Conservation (phyloP, 1,140 invertebrate species). For the Lepeophtheirus salmonis region DNA sequence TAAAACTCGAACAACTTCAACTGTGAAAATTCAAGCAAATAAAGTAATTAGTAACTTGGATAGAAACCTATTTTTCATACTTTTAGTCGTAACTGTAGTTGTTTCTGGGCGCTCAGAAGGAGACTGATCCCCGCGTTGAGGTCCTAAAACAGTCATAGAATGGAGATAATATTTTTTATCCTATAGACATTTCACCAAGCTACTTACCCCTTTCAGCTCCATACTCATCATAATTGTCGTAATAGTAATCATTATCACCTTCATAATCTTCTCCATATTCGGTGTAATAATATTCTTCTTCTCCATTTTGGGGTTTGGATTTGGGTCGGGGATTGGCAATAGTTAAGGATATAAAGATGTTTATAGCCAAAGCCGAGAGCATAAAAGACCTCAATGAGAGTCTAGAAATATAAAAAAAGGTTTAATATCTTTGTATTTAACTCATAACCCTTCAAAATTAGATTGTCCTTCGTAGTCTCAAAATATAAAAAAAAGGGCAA, state of each 20-base stretch:
- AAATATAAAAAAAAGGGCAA: not conserved
- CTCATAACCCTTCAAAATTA: too few relatives aligned
- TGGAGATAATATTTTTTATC: too few relatives aligned
- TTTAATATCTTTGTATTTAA: too few relatives aligned
- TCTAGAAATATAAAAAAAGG: not conserved
- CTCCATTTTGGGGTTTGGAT: not conserved
- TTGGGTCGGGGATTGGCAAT: not conserved
- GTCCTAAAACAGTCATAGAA: too few relatives aligned
- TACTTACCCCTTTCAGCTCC: not conserved
- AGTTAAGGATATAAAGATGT: not conserved
- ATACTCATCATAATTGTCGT: conserved; percentile 4
- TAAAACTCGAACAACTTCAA: conserved; percentile 3
- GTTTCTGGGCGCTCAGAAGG: not conserved
- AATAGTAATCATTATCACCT: not conserved
- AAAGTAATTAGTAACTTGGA: not conserved
- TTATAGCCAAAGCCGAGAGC: not conserved
- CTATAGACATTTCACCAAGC: not conserved
- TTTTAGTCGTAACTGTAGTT: not conserved
- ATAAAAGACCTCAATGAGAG: not conserved
- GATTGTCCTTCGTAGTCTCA: too few relatives aligned
- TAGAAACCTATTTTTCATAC: not conserved
- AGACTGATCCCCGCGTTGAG: conserved; percentile 10
- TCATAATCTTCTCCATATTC: conserved; percentile 11
- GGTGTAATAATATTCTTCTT: conserved; percentile 14
- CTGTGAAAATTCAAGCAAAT: not conserved